Base-by-base conservation (phyloP, 1,140 invertebrate genomes). In the Centruroides vittatus region DNA sequence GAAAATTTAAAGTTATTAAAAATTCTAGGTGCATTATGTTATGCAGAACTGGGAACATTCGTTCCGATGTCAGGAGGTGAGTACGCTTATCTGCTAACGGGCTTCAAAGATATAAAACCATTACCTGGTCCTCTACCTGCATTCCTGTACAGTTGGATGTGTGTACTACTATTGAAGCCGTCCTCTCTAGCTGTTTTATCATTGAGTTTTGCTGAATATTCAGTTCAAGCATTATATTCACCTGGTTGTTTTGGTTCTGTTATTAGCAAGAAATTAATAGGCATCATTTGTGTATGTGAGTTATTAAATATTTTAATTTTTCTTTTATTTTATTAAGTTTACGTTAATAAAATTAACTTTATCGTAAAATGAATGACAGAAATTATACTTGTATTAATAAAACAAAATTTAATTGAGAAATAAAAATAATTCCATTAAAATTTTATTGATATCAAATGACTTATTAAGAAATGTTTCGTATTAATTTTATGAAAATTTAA, bases 91-190 rank as follows among this genome's bases (percentile, higher is more conserved):
- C 60, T 41, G 34, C 55, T 71, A 67, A 51, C 68, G 67, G 23
- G 75, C 68, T 47, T 71, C 66, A 11, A 74, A 71, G 65, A 73
- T 71, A 41, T 41, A 41, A 41, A 6, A 6, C 41, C 41, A 41
- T 57, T 67, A 10, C 84, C 81, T 73, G 86, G 86, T 4, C 81
- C 81, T 4, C 67, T 90, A 9, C 86, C 87, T 0, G 82, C 85
- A 1, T 92, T 89, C 70, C 78, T 85, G 36, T 88, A 84, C 68
- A 80, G 84, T 1, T 89, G 86, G 86, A 82, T 90, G 3, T 85
- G 84, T 65, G 82, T 89, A 3, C 74, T 90, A 41, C 78, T 89
- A 10, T 76, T 91, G 4, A 80, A 87, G 76, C 89, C 90, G 58
- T 89, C 89, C 47, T 69, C 70, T 7, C 61, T 73, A 0, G 90